Base-by-base conservation (phyloP, 2,797 vertebrate genomes). In the Mus spretus region DNA sequence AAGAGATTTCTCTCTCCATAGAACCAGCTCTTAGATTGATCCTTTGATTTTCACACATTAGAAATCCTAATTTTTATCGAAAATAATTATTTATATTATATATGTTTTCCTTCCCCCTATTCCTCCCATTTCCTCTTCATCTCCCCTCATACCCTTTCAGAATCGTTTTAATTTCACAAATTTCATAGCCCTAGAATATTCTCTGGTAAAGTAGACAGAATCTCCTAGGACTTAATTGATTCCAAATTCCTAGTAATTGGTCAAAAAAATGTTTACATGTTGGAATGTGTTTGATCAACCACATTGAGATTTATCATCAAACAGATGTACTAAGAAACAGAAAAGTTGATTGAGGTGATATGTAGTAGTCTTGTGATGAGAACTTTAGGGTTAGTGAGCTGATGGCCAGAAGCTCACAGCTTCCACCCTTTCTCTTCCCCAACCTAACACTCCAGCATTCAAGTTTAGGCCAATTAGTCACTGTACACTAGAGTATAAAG, bases 391-490 rank as follows among this genome's bases (percentile, higher is more conserved):
- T 24, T 55, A 28, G n/a, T 59, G 7, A 1, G 22, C 26, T 91
- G 59, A 59, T 6, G n/a, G 78, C 17, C 67, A 53, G 40, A 59
- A 12, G 13, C 11, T 74, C 55, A 94, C 20, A 91, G 22, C 81
- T 55, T 10, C 61, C 8, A 14, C 13, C 50, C 31, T 67, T 63
- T 75, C 22, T 37, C 34, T 61, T 78, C 6, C 40, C 20, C 13
- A 61, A 17, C 14, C 31, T 65, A 79, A 65, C n/a, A 93, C 61
- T 89, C 88, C n/a, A 53, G 83, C 40, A n/a, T 75, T 40, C 78
- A 70, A 84, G n/a, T 81, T 89, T 77, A 91, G 65, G 47, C 3
- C 81, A 85, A 34, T 94, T 57, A 74, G 70, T 79, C 79, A 92
- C 28, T 2, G 14, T 15, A 75, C 13, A 31, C 26, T 50, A 40